Percentiles rank a stretch among this genome's conserved stretches.
phyloP scores from a whole-genome alignment of 2,113 vertebrate species.

The Leptosomus discolor region DNA sequence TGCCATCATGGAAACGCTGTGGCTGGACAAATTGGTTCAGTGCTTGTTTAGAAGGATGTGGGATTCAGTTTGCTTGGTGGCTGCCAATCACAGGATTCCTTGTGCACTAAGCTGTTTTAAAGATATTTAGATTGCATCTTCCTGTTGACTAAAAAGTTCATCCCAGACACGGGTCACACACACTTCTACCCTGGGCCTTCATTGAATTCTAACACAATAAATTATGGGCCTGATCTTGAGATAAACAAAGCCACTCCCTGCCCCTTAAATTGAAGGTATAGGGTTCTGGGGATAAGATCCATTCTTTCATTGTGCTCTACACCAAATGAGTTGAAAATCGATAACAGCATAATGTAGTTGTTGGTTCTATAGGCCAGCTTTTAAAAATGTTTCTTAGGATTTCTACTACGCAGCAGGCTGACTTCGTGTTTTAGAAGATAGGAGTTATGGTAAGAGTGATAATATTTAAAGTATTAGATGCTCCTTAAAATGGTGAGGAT shows the following conservation, averaged over 20 bases:
- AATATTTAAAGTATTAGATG: background rate
- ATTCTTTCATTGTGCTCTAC: background rate
- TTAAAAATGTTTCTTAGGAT: background rate
- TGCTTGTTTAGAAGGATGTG: background rate
- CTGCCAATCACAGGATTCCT: background rate
- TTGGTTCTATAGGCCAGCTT: background rate
- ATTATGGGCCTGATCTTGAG: background rate
- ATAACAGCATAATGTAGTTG: fast-evolving
- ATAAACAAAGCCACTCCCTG: background rate
- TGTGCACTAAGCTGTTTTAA: background rate
- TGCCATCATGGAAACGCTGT: background rate
- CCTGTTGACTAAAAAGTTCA: background rate
- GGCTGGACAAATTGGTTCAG: background rate
- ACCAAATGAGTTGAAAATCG: background rate
- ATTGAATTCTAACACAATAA: background rate
- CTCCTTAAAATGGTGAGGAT: background rate
- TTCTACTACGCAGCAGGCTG: background rate
- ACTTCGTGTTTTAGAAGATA: background rate
- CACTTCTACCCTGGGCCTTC: background rate
- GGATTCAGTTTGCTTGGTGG: background rate
- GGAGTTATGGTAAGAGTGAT: fast-evolving
- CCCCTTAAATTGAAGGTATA: background rate
- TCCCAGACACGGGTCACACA: background rate
- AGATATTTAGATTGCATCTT: background rate
- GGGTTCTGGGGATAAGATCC: background rate